Evolutionary conservation across 2,113 vertebrate species (phyloP).

Genomic region (Campylomormyrus tamandua): DNA sequence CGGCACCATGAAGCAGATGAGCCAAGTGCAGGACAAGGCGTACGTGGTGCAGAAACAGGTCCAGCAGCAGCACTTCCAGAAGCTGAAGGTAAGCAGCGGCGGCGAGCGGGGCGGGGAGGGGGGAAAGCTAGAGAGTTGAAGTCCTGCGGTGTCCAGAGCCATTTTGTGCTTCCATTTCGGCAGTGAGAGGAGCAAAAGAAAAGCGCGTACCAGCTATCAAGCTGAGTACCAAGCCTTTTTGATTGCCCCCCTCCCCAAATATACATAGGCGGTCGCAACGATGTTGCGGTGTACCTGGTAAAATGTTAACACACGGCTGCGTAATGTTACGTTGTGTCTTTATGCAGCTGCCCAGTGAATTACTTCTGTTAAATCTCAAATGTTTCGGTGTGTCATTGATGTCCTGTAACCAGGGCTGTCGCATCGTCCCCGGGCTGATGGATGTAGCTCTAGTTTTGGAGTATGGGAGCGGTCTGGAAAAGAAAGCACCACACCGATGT

Average conservation of each 20-base stretch:
- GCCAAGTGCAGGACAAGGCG: constrained; percentile 68
- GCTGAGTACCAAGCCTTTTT: neutral
- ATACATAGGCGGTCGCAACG: neutral
- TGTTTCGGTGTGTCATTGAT: neutral
- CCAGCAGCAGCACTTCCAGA: constrained; percentile 75
- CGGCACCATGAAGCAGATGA: constrained; percentile 67
- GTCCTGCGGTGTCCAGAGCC: constrained; percentile 48
- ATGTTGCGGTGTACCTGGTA: neutral
- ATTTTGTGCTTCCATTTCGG: constrained; percentile 46
- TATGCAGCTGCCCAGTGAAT: neutral
- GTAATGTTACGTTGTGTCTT: neutral
- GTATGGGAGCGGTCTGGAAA: neutral
- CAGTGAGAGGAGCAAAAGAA: constrained; percentile 13
- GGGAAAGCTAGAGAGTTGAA: constrained; percentile 38
- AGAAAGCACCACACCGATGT: neutral
- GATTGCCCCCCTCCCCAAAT: neutral
- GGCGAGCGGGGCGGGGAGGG: neutral
- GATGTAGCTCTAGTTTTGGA: neutral
- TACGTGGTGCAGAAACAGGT: constrained; percentile 70
- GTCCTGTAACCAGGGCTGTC: neutral
- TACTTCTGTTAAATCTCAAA: neutral
- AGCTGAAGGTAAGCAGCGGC: constrained; percentile 64
- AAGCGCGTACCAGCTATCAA: neutral
- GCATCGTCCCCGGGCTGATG: neutral
- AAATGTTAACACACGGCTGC: neutral